Evolutionary conservation across 2,888 invertebrate species (phyloP), one percentile per base, ranked within the genome.

Genomic region (Shargacucullia verbasci): DNA sequence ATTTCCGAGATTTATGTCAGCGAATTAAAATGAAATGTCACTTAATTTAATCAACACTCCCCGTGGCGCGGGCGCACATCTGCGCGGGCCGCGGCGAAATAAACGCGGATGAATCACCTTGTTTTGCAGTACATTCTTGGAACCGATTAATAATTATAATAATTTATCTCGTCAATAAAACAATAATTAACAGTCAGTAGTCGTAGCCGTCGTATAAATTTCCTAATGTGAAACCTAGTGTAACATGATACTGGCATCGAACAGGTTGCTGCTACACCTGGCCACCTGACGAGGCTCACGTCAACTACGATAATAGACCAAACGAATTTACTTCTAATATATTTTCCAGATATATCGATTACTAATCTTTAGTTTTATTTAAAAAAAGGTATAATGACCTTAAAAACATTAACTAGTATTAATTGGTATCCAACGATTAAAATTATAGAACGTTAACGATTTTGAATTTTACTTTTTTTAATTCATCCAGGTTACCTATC

Each of bases 191-290:
- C 88, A 88, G 87, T 87, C 88, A 80, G 90, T 91, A 91, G 92
- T 91, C 87, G 91, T 85, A 92, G 91, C 85, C 85, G 90, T 86
- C 89, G 91, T 92, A 92, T 92, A 92, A 90, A 91, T 93, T 92
- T 92, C 90, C 91, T 91, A 92, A 93, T 91, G 91, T 92, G 92
- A 92, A 92, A 92, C 91, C 92, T 89, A 86, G 85, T 89, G 93
- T 90, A 94, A 93, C 83, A 65, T 83, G 91, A 94, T 85, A 90
- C 87, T 58, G 78, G 79, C 81, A 76, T 73, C 82, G 84, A 88
- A 88, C 91, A 78, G 89, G 91, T 90, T 86, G 85, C 79, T 72
- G 78, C 79, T 83, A 86, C 92, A 92, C 91, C 92, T 90, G 92
- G 82, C 83, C 91, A 91, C 90, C 92, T 90, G 90, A 76, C 85